A percentile compares a stretch with the other conserved stretches of the same genome.
Evolutionary conservation across 2,888 invertebrate genomes (phyloP).

Genomic region (Oscheius sp.): DNA sequence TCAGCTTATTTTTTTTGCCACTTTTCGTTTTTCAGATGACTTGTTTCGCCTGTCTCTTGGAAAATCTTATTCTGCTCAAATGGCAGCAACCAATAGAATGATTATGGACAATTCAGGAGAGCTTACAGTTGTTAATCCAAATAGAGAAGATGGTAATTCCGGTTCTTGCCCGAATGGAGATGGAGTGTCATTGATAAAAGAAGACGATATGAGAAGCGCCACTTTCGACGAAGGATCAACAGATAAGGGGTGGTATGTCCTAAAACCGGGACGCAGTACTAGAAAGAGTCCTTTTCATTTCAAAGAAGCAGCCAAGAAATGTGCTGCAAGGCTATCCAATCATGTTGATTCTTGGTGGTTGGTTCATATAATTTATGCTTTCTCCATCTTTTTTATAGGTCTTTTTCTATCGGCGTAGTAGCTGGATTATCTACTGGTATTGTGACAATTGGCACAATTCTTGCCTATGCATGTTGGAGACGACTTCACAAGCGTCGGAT

Average conservation of each 20-base stretch:
- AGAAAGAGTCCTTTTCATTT: slow-evolving; percentile 7
- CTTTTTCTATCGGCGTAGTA: neutral
- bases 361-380: neutral
- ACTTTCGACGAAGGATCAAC: slow-evolving; percentile 31
- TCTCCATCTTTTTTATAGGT: neutral
- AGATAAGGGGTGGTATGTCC: slow-evolving; percentile 43
- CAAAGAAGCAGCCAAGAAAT: neutral
- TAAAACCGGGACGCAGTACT: slow-evolving; percentile 1
- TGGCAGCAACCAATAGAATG: neutral
- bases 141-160: slow-evolving; percentile 4
- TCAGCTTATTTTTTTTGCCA: neutral
- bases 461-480: slow-evolving; percentile 6
- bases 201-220: slow-evolving; percentile 35
- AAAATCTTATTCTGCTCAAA: neutral
- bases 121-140: slow-evolving; percentile 9
- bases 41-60: slow-evolving; percentile 10
- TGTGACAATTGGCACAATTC: neutral
- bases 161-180: slow-evolving; percentile 31
- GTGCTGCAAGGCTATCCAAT: neutral
- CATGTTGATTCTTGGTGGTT: slow-evolving; percentile 17
- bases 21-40: slow-evolving; percentile 2
- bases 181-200: slow-evolving; percentile 33
- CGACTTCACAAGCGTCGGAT: neutral
- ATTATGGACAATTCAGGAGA: neutral
- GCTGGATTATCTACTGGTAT: neutral